These are phyloP conservation scores for Drosophila truncata DNA, from an alignment of 1,140 invertebrate genomes.

Conservation along the genomic window DNA sequence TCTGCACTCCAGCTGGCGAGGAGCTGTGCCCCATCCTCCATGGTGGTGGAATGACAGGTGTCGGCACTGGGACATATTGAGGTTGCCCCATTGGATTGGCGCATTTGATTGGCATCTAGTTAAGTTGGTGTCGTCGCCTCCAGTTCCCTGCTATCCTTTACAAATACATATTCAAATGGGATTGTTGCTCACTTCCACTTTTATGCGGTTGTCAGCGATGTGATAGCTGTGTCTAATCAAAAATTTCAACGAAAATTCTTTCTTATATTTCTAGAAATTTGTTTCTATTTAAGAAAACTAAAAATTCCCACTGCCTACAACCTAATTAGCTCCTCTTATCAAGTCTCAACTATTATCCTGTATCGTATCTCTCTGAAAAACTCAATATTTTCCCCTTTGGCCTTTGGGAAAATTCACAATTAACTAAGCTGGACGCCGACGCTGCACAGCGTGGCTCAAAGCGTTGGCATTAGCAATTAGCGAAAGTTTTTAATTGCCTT, in stretches of 20 bases:
- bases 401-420: constrained; percentile 4
- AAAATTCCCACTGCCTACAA: no score
- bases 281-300: not conserved
- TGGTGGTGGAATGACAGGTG: constrained; percentile 43
- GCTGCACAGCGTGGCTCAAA: not conserved
- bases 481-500: constrained; percentile 76
- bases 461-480: constrained; percentile 68
- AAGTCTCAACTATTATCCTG: not conserved
- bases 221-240: not conserved
- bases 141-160: not conserved
- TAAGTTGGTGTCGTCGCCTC: constrained; percentile 46
- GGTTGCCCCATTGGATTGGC: constrained; percentile 46
- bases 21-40: not conserved
- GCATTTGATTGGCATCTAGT: constrained; percentile 64
- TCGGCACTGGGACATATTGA: constrained; percentile 53
- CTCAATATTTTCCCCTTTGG: constrained; percentile 1
- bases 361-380: not conserved
- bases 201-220: constrained; percentile 10
- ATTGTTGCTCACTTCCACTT: constrained; percentile 14
- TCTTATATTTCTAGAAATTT: not conserved
- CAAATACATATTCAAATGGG: constrained; percentile 22
- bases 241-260: not conserved
- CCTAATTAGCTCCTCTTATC: no score
- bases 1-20: constrained; percentile 31
- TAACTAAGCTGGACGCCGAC: constrained; percentile 19